Percentiles rank a stretch among this genome's conserved stretches.
Evolutionary conservation across 1,140 invertebrate genomes (phyloP).

Genomic region (Lasioglossum baleicum): DNA sequence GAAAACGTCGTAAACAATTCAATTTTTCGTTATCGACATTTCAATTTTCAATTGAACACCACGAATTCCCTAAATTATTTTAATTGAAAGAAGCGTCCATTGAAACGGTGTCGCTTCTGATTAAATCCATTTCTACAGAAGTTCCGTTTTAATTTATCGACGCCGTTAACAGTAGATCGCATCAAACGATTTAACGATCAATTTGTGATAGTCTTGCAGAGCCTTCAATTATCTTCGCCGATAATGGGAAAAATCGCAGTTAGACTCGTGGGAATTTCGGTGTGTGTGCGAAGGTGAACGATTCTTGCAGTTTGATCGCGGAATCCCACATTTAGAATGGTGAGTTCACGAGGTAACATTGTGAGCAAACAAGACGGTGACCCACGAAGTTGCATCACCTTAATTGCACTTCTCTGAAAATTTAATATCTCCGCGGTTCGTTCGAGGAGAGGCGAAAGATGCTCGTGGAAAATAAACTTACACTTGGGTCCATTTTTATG

Average conservation of each 20-base stretch:
- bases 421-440: background rate
- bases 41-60: too few relatives aligned
- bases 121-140: too few relatives aligned
- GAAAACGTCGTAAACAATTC: too few relatives aligned
- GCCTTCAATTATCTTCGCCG: slow-evolving; percentile 26
- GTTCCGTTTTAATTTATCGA: background rate
- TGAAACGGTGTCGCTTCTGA: too few relatives aligned
- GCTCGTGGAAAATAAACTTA: too few relatives aligned
- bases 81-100: too few relatives aligned
- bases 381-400: background rate
- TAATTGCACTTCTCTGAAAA: slow-evolving; percentile 14
- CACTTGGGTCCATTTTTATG: too few relatives aligned
- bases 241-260: slow-evolving; percentile 2
- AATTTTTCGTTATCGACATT: too few relatives aligned
- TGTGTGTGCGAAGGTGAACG: slow-evolving; percentile 15
- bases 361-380: background rate
- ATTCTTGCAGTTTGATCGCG: background rate
- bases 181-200: background rate
- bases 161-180: background rate
- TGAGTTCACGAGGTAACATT: background rate
- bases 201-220: background rate
- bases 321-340: background rate
- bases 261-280: slow-evolving; percentile 17
- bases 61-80: too few relatives aligned
- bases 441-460: too few relatives aligned